Evolutionary conservation across 2,797 vertebrate species (phyloP), one percentile per base, ranked within the genome.

Genomic region (Limosa lapponica): DNA sequence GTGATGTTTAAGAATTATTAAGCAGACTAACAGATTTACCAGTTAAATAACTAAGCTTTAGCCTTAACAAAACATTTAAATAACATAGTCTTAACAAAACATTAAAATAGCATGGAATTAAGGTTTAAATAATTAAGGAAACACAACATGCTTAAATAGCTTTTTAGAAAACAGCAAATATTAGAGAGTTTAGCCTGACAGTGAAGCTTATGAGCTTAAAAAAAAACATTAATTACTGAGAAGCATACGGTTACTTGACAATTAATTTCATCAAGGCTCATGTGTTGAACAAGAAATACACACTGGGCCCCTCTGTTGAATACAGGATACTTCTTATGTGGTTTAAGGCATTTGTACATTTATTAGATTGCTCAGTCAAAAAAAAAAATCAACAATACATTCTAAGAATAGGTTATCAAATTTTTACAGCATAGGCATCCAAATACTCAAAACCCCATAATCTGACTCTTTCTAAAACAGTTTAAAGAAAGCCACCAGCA

Each of bases 401-500:
- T 64, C 28, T 85, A 93, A 85, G 44, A 89, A 81, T 51, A 89
- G 19, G 6, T 36, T 78, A 43, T 39, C 32, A 27, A 13, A 23
- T 52, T 75, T 75, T 88, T 36, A 80, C 43, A 72, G 75, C 41
- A 46, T 24, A 51, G 24, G 25, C 32, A 57, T 65, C 58, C 52
- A 87, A 70, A 94, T 89, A 57, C 44, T 84, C 55, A 62, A 71
- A 92, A 67, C 54, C 39, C 11, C 13, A 80, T 64, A 64, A 83
- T 36, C 72, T 87, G 48, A 73, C 36, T 92, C 24, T 66, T 89
- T 73, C 71, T 90, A 44, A 89, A 96, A 62, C 48, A 87, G 52
- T 66, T 94, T 48, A 69, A 93, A 69, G 57, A 67, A 87, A 93
- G 49, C 80, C 52, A 65, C n/a, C 37, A 71, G 36, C 86, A 96